A percentile compares a stretch with the other conserved stretches of the same genome.
Evolutionary conservation across 2,797 vertebrate genomes (phyloP).

Genomic region (Typhlichthys subterraneus): DNA sequence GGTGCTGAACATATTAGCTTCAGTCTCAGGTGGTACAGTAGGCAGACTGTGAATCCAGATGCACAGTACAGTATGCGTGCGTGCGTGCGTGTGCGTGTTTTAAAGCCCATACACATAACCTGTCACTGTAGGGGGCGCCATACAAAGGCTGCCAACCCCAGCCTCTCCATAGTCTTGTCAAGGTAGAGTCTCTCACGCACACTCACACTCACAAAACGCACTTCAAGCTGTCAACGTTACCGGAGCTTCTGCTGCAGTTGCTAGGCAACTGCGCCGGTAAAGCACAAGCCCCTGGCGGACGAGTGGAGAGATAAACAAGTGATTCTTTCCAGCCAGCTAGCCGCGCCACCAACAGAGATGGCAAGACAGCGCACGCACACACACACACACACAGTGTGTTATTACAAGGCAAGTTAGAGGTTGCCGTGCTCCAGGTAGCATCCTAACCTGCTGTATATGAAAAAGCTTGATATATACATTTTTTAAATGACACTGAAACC

Average conservation of each 20-base stretch:
- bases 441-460: no score
- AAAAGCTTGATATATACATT: no score
- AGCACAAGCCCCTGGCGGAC: constrained; percentile 56
- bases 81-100: constrained; percentile 21
- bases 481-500: no score
- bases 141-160: constrained; percentile 42
- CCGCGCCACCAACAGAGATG: constrained; percentile 24
- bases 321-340: constrained; percentile 63
- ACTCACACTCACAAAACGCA: constrained; percentile 3
- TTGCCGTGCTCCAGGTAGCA: no score
- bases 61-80: constrained; percentile 1
- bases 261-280: constrained; percentile 66
- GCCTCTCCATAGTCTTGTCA: constrained; percentile 38
- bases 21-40: no score
- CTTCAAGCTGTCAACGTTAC: constrained; percentile 23
- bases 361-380: constrained; percentile 11
- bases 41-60: background rate
- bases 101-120: constrained; percentile 10
- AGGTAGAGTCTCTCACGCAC: background rate
- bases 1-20: no score
- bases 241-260: constrained; percentile 65
- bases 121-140: constrained; percentile 9
- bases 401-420: no score
- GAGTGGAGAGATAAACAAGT: constrained; percentile 60
- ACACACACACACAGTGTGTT: background rate